Conservation (phyloP, 1,140 invertebrate species). For the Sinella curviseta region DNA sequence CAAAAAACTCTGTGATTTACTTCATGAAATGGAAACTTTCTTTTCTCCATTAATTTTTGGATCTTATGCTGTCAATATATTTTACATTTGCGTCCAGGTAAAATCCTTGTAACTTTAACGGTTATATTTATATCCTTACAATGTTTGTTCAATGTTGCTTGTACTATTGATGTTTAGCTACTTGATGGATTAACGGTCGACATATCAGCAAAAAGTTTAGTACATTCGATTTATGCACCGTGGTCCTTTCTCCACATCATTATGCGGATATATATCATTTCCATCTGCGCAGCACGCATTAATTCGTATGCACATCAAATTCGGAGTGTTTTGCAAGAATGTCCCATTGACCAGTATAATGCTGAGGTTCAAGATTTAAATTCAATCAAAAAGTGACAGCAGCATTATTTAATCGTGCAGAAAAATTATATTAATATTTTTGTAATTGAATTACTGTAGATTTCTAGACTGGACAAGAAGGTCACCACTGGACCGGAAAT, state of each 20-base stretch:
- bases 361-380: constrained; percentile 31
- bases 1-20: constrained; percentile 15
- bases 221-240: constrained; percentile 19
- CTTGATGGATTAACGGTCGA: neutral
- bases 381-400: constrained; percentile 7
- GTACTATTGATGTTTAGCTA: neutral
- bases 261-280: constrained; percentile 26
- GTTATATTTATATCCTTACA: neutral
- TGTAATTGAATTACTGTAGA: neutral
- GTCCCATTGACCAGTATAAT: constrained; percentile 19
- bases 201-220: neutral
- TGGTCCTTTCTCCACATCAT: constrained; percentile 41
- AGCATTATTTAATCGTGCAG: too few relatives aligned
- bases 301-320: constrained; percentile 38
- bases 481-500: constrained; percentile 3
- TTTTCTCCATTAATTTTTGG: constrained; percentile 34
- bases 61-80: constrained; percentile 36
- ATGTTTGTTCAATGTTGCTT: neutral
- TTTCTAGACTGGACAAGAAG: constrained; percentile 7
- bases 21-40: neutral
- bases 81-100: constrained; percentile 27
- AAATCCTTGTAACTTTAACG: neutral
- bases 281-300: constrained; percentile 18
- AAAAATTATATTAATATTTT: too few relatives aligned
- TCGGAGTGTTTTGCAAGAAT: constrained; percentile 28